Percentiles rank a stretch among this genome's conserved stretches.
These are phyloP conservation scores for Cephalopterus ornatus DNA, from an alignment of 2,113 vertebrate genomes.

Conservation along the genomic window DNA sequence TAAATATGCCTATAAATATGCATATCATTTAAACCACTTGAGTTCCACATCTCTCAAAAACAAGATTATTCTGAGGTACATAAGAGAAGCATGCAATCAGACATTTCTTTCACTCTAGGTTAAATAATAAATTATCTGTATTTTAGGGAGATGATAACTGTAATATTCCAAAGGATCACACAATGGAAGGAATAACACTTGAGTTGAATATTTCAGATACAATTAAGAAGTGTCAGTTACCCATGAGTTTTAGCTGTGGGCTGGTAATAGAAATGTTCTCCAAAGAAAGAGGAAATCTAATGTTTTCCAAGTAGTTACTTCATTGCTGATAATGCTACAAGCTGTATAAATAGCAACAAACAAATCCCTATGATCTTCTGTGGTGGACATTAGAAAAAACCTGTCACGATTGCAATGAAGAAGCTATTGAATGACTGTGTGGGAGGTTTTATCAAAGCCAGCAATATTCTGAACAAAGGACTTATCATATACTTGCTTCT, in stretches of 20 bases:
- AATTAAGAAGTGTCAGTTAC: not conserved
- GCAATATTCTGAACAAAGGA: slow-evolving; percentile 48
- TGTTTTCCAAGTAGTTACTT: not conserved
- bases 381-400: not conserved
- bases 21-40: not conserved
- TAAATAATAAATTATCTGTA: not conserved
- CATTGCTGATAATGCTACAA: not conserved
- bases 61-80: not conserved
- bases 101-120: not conserved
- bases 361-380: not conserved
- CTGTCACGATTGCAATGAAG: not conserved
- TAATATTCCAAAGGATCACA: not conserved
- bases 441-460: slow-evolving; percentile 59
- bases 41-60: not conserved
- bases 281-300: not conserved
- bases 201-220: not conserved
- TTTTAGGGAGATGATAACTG: not conserved
- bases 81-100: not conserved
- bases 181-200: not conserved
- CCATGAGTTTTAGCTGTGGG: not conserved
- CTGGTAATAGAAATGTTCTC: not conserved
- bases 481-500: slow-evolving; percentile 59
- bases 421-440: slow-evolving; percentile 33
- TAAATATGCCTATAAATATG: not conserved
- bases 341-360: not conserved